Evolutionary conservation across 1,140 invertebrate species (phyloP).

Genomic region (Drosophila repleta): DNA sequence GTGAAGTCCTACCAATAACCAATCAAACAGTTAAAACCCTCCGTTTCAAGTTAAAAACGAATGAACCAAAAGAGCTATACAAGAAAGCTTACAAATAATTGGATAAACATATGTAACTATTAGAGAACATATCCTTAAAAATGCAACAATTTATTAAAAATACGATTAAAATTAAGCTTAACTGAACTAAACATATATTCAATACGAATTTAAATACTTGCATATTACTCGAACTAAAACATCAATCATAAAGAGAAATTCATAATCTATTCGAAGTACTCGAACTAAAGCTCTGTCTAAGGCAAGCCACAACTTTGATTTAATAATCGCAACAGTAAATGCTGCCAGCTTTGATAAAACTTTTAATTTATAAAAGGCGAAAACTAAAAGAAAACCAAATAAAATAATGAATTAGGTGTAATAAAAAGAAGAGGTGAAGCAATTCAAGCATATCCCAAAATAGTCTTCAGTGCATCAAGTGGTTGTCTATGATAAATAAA

Average conservation of each 20-base stretch:
- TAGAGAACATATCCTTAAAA: slow-evolving; percentile 53
- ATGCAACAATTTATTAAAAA: slow-evolving; percentile 3
- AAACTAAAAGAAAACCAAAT: background rate
- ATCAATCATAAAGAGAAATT: slow-evolving; percentile 17
- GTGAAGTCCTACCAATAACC: slow-evolving; percentile 67
- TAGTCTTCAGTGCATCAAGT: slow-evolving; percentile 75
- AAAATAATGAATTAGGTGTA: slow-evolving; percentile 25
- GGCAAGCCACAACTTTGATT: slow-evolving; percentile 20
- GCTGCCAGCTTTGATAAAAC: slow-evolving; percentile 61
- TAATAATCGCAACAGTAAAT: slow-evolving; percentile 15
- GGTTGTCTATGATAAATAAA: slow-evolving; percentile 73
- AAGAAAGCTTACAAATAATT: slow-evolving; percentile 50
- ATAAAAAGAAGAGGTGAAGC: slow-evolving; percentile 50
- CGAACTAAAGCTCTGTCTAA: slow-evolving; percentile 19
- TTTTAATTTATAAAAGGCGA: slow-evolving; percentile 46
- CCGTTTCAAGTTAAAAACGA: slow-evolving; percentile 80
- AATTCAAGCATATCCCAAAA: slow-evolving; percentile 82
- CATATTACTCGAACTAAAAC: slow-evolving; percentile 26
- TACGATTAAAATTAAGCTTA: slow-evolving; percentile 39
- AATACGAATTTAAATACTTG: slow-evolving; percentile 52
- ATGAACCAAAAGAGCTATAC: slow-evolving; percentile 67
- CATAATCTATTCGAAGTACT: slow-evolving; percentile 8
- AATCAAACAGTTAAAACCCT: slow-evolving; percentile 70
- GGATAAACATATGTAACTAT: slow-evolving; percentile 31
- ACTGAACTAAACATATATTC: slow-evolving; percentile 33